A percentile compares a stretch with the other conserved stretches of the same genome.
These are phyloP conservation scores for Lycodopsis pacificus DNA, from an alignment of 2,797 vertebrate genomes.

Conservation along the genomic window DNA sequence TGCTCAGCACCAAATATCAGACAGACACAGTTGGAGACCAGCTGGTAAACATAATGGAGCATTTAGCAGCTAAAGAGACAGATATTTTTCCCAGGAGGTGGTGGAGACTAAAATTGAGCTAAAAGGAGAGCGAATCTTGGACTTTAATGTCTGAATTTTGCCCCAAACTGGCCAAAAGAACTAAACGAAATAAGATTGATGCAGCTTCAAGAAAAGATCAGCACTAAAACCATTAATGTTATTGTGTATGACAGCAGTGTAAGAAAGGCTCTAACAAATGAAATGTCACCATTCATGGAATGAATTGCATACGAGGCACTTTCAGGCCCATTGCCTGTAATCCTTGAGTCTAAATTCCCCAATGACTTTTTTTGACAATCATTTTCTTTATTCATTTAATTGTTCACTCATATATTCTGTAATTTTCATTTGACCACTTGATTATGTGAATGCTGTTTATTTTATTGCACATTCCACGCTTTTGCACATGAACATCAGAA, in stretches of 20 bases:
- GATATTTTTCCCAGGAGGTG: background rate
- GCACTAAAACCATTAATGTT: background rate
- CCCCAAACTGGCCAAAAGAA: background rate
- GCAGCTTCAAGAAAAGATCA: background rate
- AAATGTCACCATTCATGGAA: background rate
- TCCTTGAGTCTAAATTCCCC: background rate
- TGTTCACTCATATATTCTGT: too few species aligned
- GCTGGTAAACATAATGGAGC: background rate
- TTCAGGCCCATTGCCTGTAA: background rate
- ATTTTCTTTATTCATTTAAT: too few species aligned
- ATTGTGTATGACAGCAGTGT: background rate
- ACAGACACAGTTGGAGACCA: background rate
- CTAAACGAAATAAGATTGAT: background rate
- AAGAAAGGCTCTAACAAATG: background rate
- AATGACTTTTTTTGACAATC: background rate
- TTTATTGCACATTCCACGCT: background rate
- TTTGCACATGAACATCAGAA: too few species aligned
- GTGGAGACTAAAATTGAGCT: background rate
- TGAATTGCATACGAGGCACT: background rate
- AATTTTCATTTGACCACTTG: too few species aligned
- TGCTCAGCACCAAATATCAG: too few species aligned
- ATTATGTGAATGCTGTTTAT: background rate
- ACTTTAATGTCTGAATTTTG: background rate
- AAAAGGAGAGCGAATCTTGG: background rate
- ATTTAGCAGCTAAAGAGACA: background rate